phyloP scores from a whole-genome alignment of 2,797 vertebrate genomes.

The Catharus ustulatus region DNA sequence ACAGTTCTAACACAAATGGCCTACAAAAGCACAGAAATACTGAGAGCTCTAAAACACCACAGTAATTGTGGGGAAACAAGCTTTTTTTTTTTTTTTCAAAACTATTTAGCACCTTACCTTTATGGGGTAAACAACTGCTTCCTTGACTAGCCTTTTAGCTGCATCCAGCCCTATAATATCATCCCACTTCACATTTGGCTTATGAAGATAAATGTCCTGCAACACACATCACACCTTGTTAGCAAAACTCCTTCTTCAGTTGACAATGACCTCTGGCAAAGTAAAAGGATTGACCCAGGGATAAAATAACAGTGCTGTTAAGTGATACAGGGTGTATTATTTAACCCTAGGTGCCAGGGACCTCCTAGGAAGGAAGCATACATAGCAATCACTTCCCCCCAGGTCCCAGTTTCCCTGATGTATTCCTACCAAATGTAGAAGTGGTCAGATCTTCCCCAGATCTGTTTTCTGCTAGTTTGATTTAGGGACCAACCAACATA shows the following conservation, averaged over 20 bases:
- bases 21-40: neutral
- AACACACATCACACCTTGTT: constrained; percentile 67
- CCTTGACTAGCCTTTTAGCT: constrained; percentile 96
- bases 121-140: constrained; percentile 95
- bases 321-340: neutral
- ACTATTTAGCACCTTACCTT: constrained; percentile 72
- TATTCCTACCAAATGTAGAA: neutral
- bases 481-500: neutral
- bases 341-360: neutral
- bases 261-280: neutral
- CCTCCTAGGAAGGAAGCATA: neutral
- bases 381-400: neutral
- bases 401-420: neutral
- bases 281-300: neutral
- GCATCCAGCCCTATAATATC: constrained; percentile 94
- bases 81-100: neutral
- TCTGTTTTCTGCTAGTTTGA: neutral
- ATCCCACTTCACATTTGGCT: constrained; percentile 90
- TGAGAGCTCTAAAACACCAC: neutral
- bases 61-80: neutral
- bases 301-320: constrained; percentile 5
- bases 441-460: neutral
- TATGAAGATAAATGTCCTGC: constrained; percentile 97
- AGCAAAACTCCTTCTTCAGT: constrained; percentile 35
- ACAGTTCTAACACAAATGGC: neutral